phyloP scores from a whole-genome alignment of 1,140 invertebrate genomes.

The Arion vulgaris region DNA sequence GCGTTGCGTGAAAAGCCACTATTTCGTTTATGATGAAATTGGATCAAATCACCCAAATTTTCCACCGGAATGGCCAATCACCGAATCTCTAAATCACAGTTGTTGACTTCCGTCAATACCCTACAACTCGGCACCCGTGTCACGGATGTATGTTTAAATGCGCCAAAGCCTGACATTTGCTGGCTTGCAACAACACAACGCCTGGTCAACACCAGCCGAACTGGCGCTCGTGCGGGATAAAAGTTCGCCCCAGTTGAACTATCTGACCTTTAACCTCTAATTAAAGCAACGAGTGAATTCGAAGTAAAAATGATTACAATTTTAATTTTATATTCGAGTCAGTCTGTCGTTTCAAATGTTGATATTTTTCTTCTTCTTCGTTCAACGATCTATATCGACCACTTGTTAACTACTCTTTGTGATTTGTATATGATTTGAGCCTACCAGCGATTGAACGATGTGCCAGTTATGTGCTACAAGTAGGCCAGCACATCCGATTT shows the following conservation, averaged over 20 bases:
- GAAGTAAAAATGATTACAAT: too few relatives aligned
- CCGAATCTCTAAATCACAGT: neutral
- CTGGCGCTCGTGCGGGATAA: neutral
- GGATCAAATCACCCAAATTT: conserved; percentile 14
- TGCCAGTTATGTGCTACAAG: too few relatives aligned
- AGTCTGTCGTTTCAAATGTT: too few relatives aligned
- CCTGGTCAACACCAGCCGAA: neutral
- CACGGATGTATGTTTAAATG: neutral
- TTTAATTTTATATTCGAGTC: too few relatives aligned
- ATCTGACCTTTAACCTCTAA: neutral
- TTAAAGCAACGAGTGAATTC: too few relatives aligned
- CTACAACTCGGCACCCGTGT: neutral
- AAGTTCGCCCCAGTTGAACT: neutral
- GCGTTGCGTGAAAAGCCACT: neutral
- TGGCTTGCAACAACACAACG: neutral
- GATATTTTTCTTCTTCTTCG: too few relatives aligned
- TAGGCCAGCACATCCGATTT: too few relatives aligned
- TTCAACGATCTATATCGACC: too few relatives aligned
- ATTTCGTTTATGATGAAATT: conserved; percentile 5
- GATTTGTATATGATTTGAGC: too few relatives aligned
- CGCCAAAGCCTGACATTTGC: neutral
- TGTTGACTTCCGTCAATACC: neutral
- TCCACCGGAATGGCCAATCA: conserved; percentile 18
- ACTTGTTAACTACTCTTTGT: too few relatives aligned
- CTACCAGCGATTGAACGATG: too few relatives aligned